Conservation (phyloP, 1,140 invertebrate genomes). For the Drosophila kohkoa region DNA sequence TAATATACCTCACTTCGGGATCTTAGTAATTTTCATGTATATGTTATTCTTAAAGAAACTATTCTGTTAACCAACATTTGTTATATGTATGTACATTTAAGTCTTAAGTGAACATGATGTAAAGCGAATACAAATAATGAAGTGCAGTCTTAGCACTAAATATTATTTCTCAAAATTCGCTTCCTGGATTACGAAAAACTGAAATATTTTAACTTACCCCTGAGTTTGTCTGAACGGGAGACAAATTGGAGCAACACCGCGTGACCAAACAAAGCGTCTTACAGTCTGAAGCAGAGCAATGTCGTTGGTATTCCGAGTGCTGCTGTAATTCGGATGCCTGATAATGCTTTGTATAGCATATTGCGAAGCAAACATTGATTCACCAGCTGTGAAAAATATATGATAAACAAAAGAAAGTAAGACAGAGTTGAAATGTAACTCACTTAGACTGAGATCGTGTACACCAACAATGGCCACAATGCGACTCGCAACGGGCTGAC, state of each 20-base stretch:
- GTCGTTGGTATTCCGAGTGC: slow-evolving; percentile 57
- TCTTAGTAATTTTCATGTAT: too few species aligned
- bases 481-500: slow-evolving; percentile 45
- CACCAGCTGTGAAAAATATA: slow-evolving; percentile 26
- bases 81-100: too few species aligned
- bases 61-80: too few species aligned
- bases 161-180: too few species aligned
- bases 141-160: too few species aligned
- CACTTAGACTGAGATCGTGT: slow-evolving; percentile 66
- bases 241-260: slow-evolving; percentile 79
- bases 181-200: neutral
- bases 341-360: slow-evolving; percentile 64
- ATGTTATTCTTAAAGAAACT: too few species aligned
- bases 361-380: slow-evolving; percentile 62
- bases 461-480: slow-evolving; percentile 65
- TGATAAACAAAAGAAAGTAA: neutral
- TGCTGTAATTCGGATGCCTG: slow-evolving; percentile 62
- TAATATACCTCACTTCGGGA: too few species aligned
- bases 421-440: slow-evolving; percentile 3
- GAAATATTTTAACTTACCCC: slow-evolving; percentile 44
- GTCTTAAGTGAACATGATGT: too few species aligned
- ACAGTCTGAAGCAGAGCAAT: slow-evolving; percentile 65
- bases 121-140: too few species aligned
- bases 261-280: slow-evolving; percentile 58
- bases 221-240: slow-evolving; percentile 56